These are phyloP conservation scores for Cantharis nigra DNA, from an alignment of 2,888 invertebrate genomes.

Conservation along the genomic window DNA sequence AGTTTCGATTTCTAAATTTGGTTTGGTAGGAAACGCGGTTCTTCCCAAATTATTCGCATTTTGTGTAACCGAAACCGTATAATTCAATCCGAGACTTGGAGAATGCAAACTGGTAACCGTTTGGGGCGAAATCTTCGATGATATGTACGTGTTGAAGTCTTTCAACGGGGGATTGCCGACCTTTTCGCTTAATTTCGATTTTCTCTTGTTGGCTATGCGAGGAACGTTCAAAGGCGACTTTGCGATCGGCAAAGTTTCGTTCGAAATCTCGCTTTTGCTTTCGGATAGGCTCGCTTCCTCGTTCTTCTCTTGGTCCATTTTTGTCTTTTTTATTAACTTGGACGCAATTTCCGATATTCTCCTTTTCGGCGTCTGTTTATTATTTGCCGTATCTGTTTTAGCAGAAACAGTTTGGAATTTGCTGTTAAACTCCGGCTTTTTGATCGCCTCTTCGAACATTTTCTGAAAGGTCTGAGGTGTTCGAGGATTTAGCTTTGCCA, in stretches of 20 bases:
- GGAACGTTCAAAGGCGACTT: constrained; percentile 1
- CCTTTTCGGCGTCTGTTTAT: constrained; percentile 34
- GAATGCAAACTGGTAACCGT: constrained; percentile 47
- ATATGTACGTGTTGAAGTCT: constrained; percentile 33
- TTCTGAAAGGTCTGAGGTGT: constrained; percentile 51
- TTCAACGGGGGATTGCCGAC: constrained; percentile 22
- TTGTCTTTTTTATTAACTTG: constrained; percentile 50
- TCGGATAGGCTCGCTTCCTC: background rate
- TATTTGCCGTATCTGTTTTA: background rate
- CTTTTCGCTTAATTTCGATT: background rate
- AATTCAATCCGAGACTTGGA: constrained; percentile 50
- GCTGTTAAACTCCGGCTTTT: constrained; percentile 37
- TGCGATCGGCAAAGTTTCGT: background rate
- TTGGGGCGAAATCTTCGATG: constrained; percentile 35
- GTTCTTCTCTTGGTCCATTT: constrained; percentile 40
- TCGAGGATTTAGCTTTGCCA: constrained; percentile 33
- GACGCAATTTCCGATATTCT: constrained; percentile 51
- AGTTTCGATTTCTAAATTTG: background rate
- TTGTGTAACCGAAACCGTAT: constrained; percentile 48
- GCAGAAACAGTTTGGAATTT: constrained; percentile 13
- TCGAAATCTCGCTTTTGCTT: constrained; percentile 26
- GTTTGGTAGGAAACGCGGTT: background rate
- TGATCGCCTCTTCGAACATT: constrained; percentile 55
- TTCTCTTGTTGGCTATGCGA: background rate
- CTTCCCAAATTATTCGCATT: background rate